A percentile compares a stretch with the other conserved stretches of the same genome.
Evolutionary conservation across 2,888 invertebrate genomes (phyloP).

Genomic region (Netelia fuscicornis): DNA sequence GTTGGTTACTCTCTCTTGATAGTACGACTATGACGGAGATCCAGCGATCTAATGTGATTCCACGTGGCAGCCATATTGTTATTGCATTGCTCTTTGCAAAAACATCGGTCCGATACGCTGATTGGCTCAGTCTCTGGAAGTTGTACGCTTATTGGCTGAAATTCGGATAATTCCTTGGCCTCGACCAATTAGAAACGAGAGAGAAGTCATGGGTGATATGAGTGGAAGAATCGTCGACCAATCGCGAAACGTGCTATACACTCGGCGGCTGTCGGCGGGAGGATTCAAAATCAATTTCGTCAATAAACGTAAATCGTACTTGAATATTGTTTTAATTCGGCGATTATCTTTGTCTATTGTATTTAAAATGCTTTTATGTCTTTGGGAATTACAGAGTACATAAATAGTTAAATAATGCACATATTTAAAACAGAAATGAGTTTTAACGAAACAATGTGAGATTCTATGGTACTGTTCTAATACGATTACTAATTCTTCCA

Average conservation of each 20-base stretch:
- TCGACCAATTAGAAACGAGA: neutral
- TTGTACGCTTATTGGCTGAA: conserved; percentile 19
- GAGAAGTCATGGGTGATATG: neutral
- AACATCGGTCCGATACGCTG: conserved; percentile 26
- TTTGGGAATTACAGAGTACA: neutral
- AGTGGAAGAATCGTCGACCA: neutral
- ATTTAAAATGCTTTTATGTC: neutral
- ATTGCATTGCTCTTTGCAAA: conserved; percentile 69
- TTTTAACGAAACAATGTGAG: too few relatives aligned
- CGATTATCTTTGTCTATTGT: neutral
- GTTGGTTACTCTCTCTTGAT: conserved; percentile 14
- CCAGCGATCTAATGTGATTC: conserved; percentile 64
- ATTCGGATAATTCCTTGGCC: neutral
- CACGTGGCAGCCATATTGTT: conserved; percentile 73
- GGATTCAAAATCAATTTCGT: neutral
- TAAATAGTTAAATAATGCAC: neutral
- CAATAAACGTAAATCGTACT: neutral
- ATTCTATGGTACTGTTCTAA: too few relatives aligned
- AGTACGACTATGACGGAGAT: conserved; percentile 67
- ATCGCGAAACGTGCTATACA: neutral
- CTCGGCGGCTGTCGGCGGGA: neutral
- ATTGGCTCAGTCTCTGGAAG: conserved; percentile 21
- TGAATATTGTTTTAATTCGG: neutral
- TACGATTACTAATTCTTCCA: too few relatives aligned
- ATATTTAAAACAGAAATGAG: too few relatives aligned